Base-by-base conservation (phyloP, 2,888 invertebrate species). In the Sinelater perroti region DNA sequence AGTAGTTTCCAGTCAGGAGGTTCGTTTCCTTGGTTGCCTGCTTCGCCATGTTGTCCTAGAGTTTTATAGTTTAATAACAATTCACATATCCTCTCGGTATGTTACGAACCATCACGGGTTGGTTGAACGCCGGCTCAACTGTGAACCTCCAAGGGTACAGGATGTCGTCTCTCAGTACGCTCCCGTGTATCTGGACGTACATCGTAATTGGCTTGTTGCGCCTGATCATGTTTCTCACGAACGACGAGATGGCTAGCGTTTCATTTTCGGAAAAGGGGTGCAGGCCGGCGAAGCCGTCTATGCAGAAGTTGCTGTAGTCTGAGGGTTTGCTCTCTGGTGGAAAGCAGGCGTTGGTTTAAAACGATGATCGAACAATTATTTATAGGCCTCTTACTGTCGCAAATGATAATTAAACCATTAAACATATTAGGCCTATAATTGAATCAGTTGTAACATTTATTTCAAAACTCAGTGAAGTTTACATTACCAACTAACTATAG, bases 251-350 rank as follows among this genome's bases (percentile, higher is more conserved):
- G 10, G 47, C 35, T 10, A 4, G 7, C 4, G 14, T 21, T 35
- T 47, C 47, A 14, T 35, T 47, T 47, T 47, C 35, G 8, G 47
- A 47, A 47, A 47, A 47, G 21, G 47, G 47, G 17, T 14, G 6
- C 7, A 0, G 1, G 0, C 35, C 47, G 4, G 47, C 47, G 17
- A 6, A 47, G 8, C 16, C 14, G 2, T 6, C 3, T 6, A 5
- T 21, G 11, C 47, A 33, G 0, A 0, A 7, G 7, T 5, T 1
- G 2, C 10, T 1, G 10, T 47, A 47, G 8, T 47, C 47, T 0
- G 3, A 4, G 1, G 0, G 1, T 35, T 47, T 47, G 18, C 47
- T 47, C 24, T 47, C 47, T 47, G 17, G 4, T 20, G 10, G 10
- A 2, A 7, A 7, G 6, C n/a, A n/a, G n/a, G n/a, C n/a, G n/a